Evolutionary conservation across 2,888 invertebrate species (phyloP).

Genomic region (Liopterus haemorrhoidalis): DNA sequence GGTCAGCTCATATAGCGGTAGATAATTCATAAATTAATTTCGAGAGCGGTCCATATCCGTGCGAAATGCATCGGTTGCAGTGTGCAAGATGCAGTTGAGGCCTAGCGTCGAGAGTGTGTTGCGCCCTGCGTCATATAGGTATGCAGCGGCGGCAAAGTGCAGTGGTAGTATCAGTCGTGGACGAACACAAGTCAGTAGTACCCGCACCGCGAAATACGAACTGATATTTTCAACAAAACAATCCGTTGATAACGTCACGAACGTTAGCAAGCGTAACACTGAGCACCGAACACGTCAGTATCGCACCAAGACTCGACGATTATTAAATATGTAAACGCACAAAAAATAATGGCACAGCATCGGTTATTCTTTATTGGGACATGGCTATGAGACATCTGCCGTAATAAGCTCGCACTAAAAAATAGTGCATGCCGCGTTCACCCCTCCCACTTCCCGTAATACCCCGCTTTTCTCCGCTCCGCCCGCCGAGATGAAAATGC

Average conservation of each 20-base stretch:
- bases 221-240: conserved; percentile 18
- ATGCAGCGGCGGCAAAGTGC: conserved; percentile 3
- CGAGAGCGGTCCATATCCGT: too few species aligned
- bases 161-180: too few species aligned
- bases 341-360: conserved; percentile 44
- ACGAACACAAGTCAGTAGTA: conserved; percentile 3
- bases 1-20: too few species aligned
- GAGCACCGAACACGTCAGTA: conserved; percentile 36
- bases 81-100: not conserved
- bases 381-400: conserved; percentile 58
- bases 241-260: conserved; percentile 3
- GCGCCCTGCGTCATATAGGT: not conserved
- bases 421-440: conserved; percentile 52
- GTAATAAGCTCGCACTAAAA: conserved; percentile 60
- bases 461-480: not conserved
- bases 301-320: conserved; percentile 42
- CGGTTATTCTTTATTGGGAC: conserved; percentile 49
- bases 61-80: not conserved
- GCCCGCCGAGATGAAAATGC: conserved; percentile 49
- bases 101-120: too few species aligned
- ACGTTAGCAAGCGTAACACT: conserved; percentile 9
- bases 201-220: conserved; percentile 40
- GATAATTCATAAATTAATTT: too few species aligned
- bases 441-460: conserved; percentile 41
- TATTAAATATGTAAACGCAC: conserved; percentile 48